Base-by-base conservation (phyloP, 2,888 invertebrate genomes). In the Trichacis sp. region DNA sequence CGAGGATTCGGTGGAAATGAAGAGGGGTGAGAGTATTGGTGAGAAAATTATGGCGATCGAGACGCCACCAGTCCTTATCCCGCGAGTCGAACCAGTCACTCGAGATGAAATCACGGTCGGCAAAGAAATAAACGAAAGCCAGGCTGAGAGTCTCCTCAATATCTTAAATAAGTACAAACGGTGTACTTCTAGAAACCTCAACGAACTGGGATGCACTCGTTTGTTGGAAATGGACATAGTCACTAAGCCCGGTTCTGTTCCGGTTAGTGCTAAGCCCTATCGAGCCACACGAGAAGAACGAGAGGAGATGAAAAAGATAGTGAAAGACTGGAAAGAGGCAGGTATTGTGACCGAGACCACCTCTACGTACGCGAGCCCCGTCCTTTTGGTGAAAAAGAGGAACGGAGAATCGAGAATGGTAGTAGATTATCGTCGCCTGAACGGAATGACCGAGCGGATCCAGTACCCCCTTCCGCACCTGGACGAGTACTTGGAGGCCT, bases 361-460 rank as follows among this genome's bases (percentile, higher is more conserved):
- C 2, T 54, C 54, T 1, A 43, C 45, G 4, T 60, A 60, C 38
- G 54, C 50, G 1, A 45, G 24, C 11, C 60, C 54, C 1, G 54
- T 54, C 3, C 19, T 49, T 1, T 12, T 53, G 1, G 59, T 60
- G 1, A 54, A 48, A 29, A 66, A 67, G 15, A 61, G 42, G 17
- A 42, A n/a, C n/a, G 61, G 18, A 3, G 45, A 17, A 20, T 47
- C 0, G 47, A 20, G 24, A 24, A n/a, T n/a, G n/a, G n/a, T n/a
- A n/a, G n/a, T n/a, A n/a, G n/a, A n/a, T n/a, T n/a, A n/a, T n/a
- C n/a, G 4, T 24, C 45, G 47, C 9, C 43, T 63, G n/a, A 69
- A 69, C 30, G 54, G 50, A 0, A 52, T 54, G 9, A 66, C 66
- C 6, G 60, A 64, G 9, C 20, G 59, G 14, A 56, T 62, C 1